Percentiles rank a stretch among this genome's conserved stretches.
Conservation (phyloP, 2,888 invertebrate species). For the Adelognathus sp. region DNA sequence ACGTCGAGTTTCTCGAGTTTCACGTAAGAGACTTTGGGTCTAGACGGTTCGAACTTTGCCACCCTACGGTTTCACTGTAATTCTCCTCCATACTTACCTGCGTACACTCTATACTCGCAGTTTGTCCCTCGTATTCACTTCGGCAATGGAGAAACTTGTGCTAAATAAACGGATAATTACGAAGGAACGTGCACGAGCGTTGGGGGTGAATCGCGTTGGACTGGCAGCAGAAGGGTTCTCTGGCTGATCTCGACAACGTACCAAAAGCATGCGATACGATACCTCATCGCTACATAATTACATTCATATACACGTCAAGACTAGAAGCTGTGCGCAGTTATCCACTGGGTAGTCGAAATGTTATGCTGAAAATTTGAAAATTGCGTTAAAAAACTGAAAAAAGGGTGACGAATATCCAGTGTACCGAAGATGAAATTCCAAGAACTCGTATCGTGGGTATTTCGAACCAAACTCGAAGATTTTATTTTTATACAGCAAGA, state of each 20-base stretch:
- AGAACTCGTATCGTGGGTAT: too few relatives aligned
- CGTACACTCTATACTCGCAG: background rate
- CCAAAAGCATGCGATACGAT: slow-evolving; percentile 21
- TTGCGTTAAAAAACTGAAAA: too few relatives aligned
- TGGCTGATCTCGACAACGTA: background rate
- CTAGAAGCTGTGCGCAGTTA: slow-evolving; percentile 15
- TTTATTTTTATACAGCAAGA: too few relatives aligned
- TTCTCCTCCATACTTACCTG: background rate
- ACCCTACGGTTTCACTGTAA: background rate
- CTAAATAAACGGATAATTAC: slow-evolving; percentile 39
- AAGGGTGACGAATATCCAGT: too few relatives aligned
- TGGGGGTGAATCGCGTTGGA: slow-evolving; percentile 19
- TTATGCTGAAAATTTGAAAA: background rate
- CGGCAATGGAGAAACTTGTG: background rate
- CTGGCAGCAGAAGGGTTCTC: background rate
- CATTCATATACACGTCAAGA: background rate
- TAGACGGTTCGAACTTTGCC: slow-evolving; percentile 7
- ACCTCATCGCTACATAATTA: background rate
- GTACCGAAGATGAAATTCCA: too few relatives aligned
- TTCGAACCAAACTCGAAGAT: too few relatives aligned
- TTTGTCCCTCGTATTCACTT: slow-evolving; percentile 14
- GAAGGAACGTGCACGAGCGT: slow-evolving; percentile 6
- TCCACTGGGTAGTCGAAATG: background rate
- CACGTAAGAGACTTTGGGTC: background rate
- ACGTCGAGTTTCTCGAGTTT: background rate